A percentile compares a stretch with the other conserved stretches of the same genome.
These are phyloP conservation scores for Triplophysa rosa DNA, from an alignment of 2,113 vertebrate genomes.

Conservation along the genomic window DNA sequence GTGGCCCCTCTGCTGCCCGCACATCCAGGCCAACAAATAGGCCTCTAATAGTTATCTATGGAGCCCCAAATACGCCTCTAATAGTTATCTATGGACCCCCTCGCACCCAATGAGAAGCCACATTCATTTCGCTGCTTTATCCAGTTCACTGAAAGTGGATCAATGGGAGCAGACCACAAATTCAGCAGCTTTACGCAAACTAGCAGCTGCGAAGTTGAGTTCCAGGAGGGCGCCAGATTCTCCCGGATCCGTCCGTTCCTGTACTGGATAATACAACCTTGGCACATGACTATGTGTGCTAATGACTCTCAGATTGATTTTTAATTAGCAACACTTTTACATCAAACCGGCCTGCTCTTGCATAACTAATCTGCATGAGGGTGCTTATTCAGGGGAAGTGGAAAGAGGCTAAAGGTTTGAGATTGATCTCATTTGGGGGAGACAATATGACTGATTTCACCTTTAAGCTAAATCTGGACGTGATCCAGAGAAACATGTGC, in stretches of 20 bases:
- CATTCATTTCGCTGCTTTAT: slow-evolving; percentile 84
- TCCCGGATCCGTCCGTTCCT: slow-evolving; percentile 81
- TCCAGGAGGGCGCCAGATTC: slow-evolving; percentile 83
- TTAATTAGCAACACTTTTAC: slow-evolving; percentile 98
- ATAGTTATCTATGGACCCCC: slow-evolving; percentile 87
- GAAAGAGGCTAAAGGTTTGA: slow-evolving; percentile 22
- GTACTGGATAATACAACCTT: slow-evolving; percentile 88
- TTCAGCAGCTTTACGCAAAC: slow-evolving; percentile 96
- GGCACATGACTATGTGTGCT: slow-evolving; percentile 85
- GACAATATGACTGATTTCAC: slow-evolving; percentile 37
- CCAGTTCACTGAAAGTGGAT: slow-evolving; percentile 89
- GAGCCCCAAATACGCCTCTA: slow-evolving; percentile 79
- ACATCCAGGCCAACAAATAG: slow-evolving; percentile 80
- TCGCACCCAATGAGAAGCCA: slow-evolving; percentile 87
- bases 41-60: slow-evolving; percentile 89
- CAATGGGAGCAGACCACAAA: slow-evolving; percentile 93
- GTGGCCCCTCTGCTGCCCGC: slow-evolving; percentile 70
- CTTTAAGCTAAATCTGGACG: slow-evolving; percentile 16
- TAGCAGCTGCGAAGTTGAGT: slow-evolving; percentile 86
- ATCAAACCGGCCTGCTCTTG: slow-evolving; percentile 81
- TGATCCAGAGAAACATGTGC: not conserved
- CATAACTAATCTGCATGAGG: slow-evolving; percentile 74
- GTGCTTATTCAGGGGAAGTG: slow-evolving; percentile 54
- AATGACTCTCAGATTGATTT: slow-evolving; percentile 98
- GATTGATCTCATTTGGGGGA: slow-evolving; percentile 41